Percentiles rank a stretch among this genome's conserved stretches.
Evolutionary conservation across 2,113 vertebrate genomes (phyloP).

Genomic region (Lichenostomus cassidix): DNA sequence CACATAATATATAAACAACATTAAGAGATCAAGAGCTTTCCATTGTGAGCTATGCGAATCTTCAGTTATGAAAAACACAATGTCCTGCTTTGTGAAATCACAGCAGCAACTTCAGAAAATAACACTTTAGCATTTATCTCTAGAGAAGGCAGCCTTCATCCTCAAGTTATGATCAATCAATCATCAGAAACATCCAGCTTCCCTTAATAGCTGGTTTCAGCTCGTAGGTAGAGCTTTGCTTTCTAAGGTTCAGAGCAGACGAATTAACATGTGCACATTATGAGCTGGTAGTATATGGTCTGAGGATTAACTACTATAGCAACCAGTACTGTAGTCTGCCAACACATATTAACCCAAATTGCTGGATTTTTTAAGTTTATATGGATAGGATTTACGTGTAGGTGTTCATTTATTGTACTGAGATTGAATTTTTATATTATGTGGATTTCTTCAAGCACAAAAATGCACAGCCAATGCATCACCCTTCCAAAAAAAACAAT

Average conservation of each 20-base stretch:
- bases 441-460: neutral
- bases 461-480: neutral
- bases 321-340: constrained; percentile 64
- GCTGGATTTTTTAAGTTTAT: constrained; percentile 33
- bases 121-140: neutral
- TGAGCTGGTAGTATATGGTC: constrained; percentile 12
- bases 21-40: neutral
- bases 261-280: constrained; percentile 50
- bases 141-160: neutral
- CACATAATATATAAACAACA: neutral
- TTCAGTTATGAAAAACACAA: neutral
- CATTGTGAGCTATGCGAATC: neutral
- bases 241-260: constrained; percentile 34
- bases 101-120: neutral
- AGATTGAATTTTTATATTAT: neutral
- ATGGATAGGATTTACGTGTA: constrained; percentile 32
- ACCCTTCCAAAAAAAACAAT: neutral
- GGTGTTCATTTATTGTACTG: neutral
- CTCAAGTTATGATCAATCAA: constrained; percentile 4
- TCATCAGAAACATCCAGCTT: constrained; percentile 3
- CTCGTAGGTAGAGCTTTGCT: constrained; percentile 40
- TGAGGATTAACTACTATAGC: constrained; percentile 73
- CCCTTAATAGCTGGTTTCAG: constrained; percentile 33
- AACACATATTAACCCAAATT: constrained; percentile 34
- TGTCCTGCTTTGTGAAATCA: neutral